Percentiles rank a stretch among this genome's conserved stretches.
Evolutionary conservation across 2,797 vertebrate species (phyloP).

Genomic region (Avahi laniger): DNA sequence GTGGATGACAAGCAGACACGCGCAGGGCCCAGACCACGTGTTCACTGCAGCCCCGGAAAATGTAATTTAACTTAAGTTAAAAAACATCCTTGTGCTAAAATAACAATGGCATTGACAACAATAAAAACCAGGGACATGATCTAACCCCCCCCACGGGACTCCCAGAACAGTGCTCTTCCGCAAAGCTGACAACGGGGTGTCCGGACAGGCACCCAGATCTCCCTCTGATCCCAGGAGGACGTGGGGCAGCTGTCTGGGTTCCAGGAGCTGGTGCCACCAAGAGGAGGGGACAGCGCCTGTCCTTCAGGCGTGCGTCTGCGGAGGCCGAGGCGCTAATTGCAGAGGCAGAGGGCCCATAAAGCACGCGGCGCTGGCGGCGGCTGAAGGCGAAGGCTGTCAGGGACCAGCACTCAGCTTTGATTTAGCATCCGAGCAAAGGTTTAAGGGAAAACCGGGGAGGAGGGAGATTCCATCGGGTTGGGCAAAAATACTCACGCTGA

Average conservation of each 20-base stretch:
- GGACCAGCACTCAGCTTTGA: slow-evolving; percentile 41
- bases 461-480: not conserved
- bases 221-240: rapidly evolving
- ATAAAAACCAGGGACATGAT: too few relatives aligned
- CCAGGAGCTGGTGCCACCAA: not conserved
- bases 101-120: not conserved
- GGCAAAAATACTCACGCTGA: not conserved
- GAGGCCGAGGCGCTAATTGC: not conserved
- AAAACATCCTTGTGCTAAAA: slow-evolving; percentile 3
- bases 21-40: not conserved
- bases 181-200: not conserved
- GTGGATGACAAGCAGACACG: not conserved
- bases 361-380: rapidly evolving
- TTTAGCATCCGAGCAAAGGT: slow-evolving; percentile 44
- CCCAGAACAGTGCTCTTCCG: not conserved
- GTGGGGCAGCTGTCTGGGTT: not conserved
- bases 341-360: not conserved
- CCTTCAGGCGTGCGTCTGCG: not conserved
- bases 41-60: not conserved
- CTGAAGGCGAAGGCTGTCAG: slow-evolving; percentile 41
- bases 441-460: not conserved
- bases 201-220: not conserved
- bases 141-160: too few relatives aligned
- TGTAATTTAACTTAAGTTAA: not conserved
- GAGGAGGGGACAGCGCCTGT: not conserved